Base-by-base conservation (phyloP, 2,113 vertebrate genomes). In the Gadus macrocephalus region DNA sequence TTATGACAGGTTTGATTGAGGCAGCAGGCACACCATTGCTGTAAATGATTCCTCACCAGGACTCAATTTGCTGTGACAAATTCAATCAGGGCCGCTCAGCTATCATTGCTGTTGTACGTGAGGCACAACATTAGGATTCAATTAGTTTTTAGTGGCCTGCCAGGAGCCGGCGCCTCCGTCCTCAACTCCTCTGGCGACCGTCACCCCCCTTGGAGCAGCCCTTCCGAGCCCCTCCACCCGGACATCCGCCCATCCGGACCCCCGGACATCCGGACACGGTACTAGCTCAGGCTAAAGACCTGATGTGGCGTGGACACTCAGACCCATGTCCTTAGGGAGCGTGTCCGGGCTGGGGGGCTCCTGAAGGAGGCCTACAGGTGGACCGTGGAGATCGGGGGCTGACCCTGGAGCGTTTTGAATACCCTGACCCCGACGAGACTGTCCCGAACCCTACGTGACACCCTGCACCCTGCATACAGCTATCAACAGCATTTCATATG, bases 51-150 rank as follows among this genome's bases (percentile, higher is more conserved):
- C 84, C 70, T 64, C 68, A 62, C 73, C 15, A 25, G 75, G 65
- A 86, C 77, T 86, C 84, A 87, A 87, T 91, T 87, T 88, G 78
- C 75, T 79, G 74, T 60, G 76, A 71, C 76, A 85, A 79, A 89
- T 89, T 85, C 75, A 87, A 91, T 91, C 78, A 88, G 64, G 79
- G 69, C 35, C 31, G 70, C 66, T 35, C 78, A 70, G 75, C 73
- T 82, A 67, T 78, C 68, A 78, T 88, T 71, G 42, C 77, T 16
- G 64, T 22, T 25, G 38, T n/a, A 61, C 20, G 38, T 81, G 82
- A 63, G 16, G 67, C 66, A 69, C 68, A 67, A 59, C 72, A 49
- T 70, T 75, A 84, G 82, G 82, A 90, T 83, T 78, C 75, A 76
- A 88, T 92, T 81, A 88, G 42, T 71, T 69, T 76, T 75, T 75